Evolutionary conservation across 2,888 invertebrate species (phyloP), one percentile per base, ranked within the genome.

Genomic region (Trissolcus japonicus): DNA sequence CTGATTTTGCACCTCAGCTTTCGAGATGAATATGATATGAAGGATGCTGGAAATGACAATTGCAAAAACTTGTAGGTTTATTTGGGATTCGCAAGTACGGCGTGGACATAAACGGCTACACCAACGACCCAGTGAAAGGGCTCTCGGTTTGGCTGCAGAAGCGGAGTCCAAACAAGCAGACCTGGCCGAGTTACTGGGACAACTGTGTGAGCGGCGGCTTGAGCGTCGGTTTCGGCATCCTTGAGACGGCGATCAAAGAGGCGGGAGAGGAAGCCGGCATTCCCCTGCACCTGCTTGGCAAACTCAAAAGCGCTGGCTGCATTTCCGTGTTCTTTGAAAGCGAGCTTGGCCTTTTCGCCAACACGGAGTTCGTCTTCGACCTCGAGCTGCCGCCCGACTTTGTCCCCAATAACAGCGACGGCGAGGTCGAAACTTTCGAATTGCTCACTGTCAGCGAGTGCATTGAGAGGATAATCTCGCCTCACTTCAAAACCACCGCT

Each of bases 141-240:
- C 90, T 97, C 53, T 96, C 96, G 90, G 93, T 97, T 86, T 98
- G 98, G 98, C 91, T 98, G 83, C 98, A 97, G 88, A 95, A 95
- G 86, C 92, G 98, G 84, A 95, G 97, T 80, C 92, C 94, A 78
- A 96, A 95, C 61, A 98, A 98, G 90, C 96, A 96, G 89, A 98
- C 98, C 48, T 98, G 97, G 95, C 98, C 98, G 76, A 96, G 95
- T 90, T 96, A 95, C 90, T 95, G 96, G 94, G 98, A 98, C 89
- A 97, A 97, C 87, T 96, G 98, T 94, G 97, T 97, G 46, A 96
- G 96, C 80, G 98, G 98, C 62, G 98, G 98, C 3, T 89, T 98
- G 60, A 95, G 96, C 25, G 96, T 96, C 51, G 97, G 97, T 14
- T 95, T 94, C 89, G 95, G 95, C 54, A 94, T 97, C 75, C 90